phyloP scores from a whole-genome alignment of 2,113 vertebrate species.

The Ciconia maguari region DNA sequence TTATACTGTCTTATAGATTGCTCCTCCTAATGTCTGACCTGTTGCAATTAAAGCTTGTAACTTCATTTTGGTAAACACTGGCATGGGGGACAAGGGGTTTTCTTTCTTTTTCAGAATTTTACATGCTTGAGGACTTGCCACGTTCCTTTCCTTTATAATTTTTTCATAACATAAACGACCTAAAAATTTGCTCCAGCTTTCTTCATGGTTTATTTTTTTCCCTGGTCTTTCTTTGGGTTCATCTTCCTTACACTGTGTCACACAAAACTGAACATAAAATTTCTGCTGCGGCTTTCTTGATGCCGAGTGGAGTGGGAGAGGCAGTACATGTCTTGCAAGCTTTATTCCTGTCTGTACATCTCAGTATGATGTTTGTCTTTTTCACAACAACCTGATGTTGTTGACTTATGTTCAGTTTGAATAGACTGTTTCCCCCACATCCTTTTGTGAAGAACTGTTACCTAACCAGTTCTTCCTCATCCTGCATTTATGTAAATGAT shows the following conservation, averaged over 20 bases:
- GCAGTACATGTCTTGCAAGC: neutral
- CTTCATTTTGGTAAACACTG: neutral
- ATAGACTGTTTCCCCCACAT: constrained; percentile 34
- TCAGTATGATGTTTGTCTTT: constrained; percentile 28
- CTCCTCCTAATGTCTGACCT: neutral
- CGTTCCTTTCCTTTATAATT: neutral
- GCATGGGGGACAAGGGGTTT: neutral
- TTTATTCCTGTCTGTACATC: constrained; percentile 15
- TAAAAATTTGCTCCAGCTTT: neutral
- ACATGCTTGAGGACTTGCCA: neutral
- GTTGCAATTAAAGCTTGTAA: neutral
- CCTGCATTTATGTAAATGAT: constrained; percentile 47
- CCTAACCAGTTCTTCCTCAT: constrained; percentile 55
- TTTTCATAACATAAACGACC: neutral
- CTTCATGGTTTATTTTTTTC: neutral
- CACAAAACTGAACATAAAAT: neutral
- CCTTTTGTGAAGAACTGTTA: constrained; percentile 33
- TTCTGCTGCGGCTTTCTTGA: neutral
- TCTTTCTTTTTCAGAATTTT: neutral
- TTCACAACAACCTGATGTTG: constrained; percentile 18
- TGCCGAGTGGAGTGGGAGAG: neutral
- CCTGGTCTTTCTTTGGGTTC: neutral
- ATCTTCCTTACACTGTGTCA: neutral
- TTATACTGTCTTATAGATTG: neutral
- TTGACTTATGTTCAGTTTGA: constrained; percentile 26